phyloP scores from a whole-genome alignment of 2,113 vertebrate species.

The Talpa occidentalis region DNA sequence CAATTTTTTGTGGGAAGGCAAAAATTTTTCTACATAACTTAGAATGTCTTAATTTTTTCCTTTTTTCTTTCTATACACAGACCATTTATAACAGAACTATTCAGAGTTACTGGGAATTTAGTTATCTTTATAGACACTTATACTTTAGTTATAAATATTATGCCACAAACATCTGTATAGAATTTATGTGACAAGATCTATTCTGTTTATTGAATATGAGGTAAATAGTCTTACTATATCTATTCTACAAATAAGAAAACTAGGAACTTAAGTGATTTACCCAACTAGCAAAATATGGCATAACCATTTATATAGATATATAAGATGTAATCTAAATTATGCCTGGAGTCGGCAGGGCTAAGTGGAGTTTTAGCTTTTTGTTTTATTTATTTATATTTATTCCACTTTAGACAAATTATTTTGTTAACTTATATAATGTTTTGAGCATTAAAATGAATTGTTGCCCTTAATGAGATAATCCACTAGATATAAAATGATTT shows the following conservation, averaged over 20 bases:
- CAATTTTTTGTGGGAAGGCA: no score
- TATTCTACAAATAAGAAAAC: neutral
- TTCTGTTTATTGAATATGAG: neutral
- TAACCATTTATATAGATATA: neutral
- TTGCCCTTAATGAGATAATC: neutral
- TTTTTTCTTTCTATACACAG: neutral
- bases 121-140: neutral
- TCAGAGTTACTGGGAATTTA: neutral
- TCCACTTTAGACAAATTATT: neutral
- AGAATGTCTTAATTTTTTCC: neutral
- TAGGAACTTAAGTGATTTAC: neutral
- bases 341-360: neutral
- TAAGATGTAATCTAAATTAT: constrained; percentile 1
- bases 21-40: neutral
- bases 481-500: neutral
- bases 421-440: neutral
- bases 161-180: neutral
- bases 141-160: neutral
- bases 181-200: neutral
- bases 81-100: neutral
- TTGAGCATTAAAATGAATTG: neutral
- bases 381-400: neutral
- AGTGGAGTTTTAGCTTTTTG: neutral
- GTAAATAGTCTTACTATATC: neutral
- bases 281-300: neutral